Base-by-base conservation (phyloP, 2,888 invertebrate genomes). In the Conistra vaccinii region DNA sequence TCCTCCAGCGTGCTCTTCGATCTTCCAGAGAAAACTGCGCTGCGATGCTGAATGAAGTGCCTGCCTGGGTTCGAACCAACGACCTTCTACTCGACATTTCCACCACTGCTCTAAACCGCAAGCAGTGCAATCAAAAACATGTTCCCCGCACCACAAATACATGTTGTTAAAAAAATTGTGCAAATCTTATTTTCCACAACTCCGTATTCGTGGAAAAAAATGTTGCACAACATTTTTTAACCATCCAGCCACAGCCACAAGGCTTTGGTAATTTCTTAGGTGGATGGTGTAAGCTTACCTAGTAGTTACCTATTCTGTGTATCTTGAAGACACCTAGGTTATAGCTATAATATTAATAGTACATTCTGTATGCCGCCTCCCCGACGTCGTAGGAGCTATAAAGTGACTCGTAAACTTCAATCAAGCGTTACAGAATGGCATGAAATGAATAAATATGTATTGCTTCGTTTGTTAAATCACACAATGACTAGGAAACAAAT, bases 341-440 rank as follows among this genome's bases (percentile, higher is more conserved):
- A 26, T 26, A 26, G 6, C 6, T 57, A 20, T 29, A 48, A n/a
- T 61, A 76, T 68, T 61, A 14, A 76, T 76, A 68, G 32, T 29
- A 35, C 53, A 62, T 69, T 69, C 51, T 58, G 5, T 53, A 45
- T 57, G 69, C n/a, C 69, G 78, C 57, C 83, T 1, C n/a, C 61
- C 42, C 23, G 67, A 35, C 65, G 74, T 26, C 67, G 14, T 3
- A 20, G 2, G 6, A 51, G 78, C 63, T 12, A 78, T 82, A 82
- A 82, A 82, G 5, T 17, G 35, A 29, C 57, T 78, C 78, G 45
- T 82, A 74, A 82, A 82, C 35, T 78, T 48, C 35, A 82, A 78
- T 82, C 74, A 74, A 20, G 62, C 58, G 63, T 62, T 58, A 57
- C 68, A 58, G 42, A 81, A 82, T 73, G 70, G 17, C 57, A n/a